Percentiles rank a stretch among this genome's conserved stretches.
Evolutionary conservation across 2,797 vertebrate genomes (phyloP).

Genomic region (Borostomias antarcticus): DNA sequence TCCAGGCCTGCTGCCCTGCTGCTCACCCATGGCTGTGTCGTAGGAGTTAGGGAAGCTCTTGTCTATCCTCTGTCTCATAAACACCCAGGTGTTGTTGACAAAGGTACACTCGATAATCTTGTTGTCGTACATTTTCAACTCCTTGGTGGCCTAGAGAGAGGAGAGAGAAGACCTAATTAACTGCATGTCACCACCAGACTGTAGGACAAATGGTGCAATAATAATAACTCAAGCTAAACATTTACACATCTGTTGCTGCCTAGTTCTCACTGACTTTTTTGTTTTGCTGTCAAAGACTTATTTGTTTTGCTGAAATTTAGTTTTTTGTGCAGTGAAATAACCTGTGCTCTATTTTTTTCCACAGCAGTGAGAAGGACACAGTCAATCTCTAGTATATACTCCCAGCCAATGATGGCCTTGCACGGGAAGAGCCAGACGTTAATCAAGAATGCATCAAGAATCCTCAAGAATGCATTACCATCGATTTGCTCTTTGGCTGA

Average conservation of each 20-base stretch:
- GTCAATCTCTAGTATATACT: constrained; percentile 1
- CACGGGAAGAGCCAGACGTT: too few species aligned
- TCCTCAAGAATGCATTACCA: neutral
- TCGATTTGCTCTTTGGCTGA: constrained; percentile 1
- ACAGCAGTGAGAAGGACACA: neutral
- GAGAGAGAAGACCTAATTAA: neutral
- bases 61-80: constrained; percentile 97
- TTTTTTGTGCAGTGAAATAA: constrained; percentile 18
- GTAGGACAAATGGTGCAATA: neutral
- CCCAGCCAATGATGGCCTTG: too few species aligned
- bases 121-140: constrained; percentile 95
- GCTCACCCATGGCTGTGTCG: constrained; percentile 96
- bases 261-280: too few species aligned
- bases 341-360: constrained; percentile 31
- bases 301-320: too few species aligned
- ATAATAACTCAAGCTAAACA: constrained; percentile 69
- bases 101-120: constrained; percentile 99
- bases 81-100: constrained; percentile 94
- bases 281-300: too few species aligned
- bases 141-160: constrained; percentile 88
- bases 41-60: constrained; percentile 99
- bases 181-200: neutral
- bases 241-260: constrained; percentile 72
- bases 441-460: neutral
- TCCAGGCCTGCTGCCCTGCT: neutral